Conservation (phyloP, 2,888 invertebrate species). For the Leptinotarsa tumamoca region DNA sequence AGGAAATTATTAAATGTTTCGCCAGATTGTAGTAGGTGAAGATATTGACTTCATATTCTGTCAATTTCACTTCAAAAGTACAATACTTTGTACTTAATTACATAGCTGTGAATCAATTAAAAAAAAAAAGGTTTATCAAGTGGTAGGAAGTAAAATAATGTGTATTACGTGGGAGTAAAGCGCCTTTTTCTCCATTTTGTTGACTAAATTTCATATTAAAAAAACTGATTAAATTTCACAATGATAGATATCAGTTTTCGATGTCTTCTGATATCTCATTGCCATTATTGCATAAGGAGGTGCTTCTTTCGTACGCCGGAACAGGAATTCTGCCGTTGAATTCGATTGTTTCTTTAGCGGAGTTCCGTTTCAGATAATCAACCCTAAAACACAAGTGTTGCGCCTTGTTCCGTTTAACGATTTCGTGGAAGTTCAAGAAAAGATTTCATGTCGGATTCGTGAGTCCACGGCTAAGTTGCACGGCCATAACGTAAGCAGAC, state of each 20-base stretch:
- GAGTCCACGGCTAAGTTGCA: background rate
- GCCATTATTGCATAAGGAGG: constrained; percentile 5
- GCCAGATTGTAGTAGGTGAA: too few species aligned
- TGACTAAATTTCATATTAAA: too few species aligned
- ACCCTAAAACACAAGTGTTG: constrained; percentile 1
- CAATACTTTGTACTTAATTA: too few species aligned
- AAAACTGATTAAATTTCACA: too few species aligned
- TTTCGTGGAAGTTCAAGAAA: constrained; percentile 1
- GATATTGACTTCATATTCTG: too few species aligned
- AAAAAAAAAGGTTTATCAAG: too few species aligned
- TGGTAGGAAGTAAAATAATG: too few species aligned
- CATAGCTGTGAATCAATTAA: too few species aligned
- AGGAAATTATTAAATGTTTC: too few species aligned
- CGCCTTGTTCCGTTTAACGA: background rate
- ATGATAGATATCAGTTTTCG: background rate
- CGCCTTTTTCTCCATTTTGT: too few species aligned
- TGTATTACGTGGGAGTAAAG: too few species aligned
- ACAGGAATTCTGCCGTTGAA: constrained; percentile 4
- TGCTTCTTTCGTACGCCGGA: background rate
- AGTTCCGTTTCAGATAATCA: constrained; percentile 10
- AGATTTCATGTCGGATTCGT: constrained; percentile 5
- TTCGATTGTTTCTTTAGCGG: background rate
- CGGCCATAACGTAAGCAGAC: background rate
- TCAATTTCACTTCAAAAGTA: too few species aligned
- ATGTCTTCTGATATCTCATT: background rate